A percentile compares a stretch with the other conserved stretches of the same genome.
These are phyloP conservation scores for Leiothrix lutea DNA, from an alignment of 2,113 vertebrate species.

Conservation along the genomic window DNA sequence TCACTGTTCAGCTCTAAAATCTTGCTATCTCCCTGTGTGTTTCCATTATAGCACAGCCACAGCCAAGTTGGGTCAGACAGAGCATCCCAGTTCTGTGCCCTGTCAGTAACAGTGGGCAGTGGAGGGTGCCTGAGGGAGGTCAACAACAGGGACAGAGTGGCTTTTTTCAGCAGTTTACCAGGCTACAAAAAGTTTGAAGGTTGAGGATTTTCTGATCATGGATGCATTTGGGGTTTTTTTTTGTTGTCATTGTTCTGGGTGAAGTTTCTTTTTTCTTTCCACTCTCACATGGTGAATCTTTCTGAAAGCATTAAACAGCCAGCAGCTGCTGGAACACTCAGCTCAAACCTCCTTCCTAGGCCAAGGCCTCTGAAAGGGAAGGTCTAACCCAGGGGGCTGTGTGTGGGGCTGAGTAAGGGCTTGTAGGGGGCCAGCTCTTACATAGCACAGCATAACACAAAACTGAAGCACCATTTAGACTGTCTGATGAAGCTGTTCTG, in stretches of 20 bases:
- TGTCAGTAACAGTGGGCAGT: rapidly evolving
- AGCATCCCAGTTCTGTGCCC: not conserved
- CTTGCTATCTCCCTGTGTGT: not conserved
- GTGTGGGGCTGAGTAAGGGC: rapidly evolving
- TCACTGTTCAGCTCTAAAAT: not conserved
- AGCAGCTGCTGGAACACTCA: not conserved
- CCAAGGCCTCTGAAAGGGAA: not conserved
- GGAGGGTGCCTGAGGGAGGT: not conserved
- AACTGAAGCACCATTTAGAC: not conserved
- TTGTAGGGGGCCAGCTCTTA: not conserved
- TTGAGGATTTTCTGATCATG: not conserved
- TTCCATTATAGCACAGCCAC: not conserved
- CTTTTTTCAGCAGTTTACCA: not conserved
- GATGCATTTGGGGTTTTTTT: rapidly evolving
- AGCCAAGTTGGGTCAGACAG: rapidly evolving
- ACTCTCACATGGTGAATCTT: not conserved
- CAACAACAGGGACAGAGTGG: not conserved
- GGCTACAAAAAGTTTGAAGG: not conserved
- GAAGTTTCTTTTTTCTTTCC: not conserved
- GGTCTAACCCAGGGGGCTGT: rapidly evolving
- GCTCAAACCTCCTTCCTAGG: not conserved
- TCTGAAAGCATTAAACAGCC: not conserved
- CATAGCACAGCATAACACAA: not conserved
- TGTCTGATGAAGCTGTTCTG: not conserved
- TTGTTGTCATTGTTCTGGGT: not conserved